Percentiles rank a stretch among this genome's conserved stretches.
Evolutionary conservation across 1,140 invertebrate genomes (phyloP).

Genomic region (Achroia grisella): DNA sequence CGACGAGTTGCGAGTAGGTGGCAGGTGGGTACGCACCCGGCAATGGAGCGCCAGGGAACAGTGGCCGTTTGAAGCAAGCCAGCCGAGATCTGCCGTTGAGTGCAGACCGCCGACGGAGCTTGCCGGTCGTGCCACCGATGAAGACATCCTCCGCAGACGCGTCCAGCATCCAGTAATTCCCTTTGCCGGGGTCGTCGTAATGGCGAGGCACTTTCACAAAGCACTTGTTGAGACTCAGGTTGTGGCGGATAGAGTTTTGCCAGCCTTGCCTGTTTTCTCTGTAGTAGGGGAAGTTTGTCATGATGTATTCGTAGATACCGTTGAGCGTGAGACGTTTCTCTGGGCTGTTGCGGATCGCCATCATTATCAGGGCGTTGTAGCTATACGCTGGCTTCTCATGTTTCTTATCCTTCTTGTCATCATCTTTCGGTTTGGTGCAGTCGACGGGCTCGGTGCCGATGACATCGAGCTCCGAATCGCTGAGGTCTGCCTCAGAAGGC

Average conservation of each 20-base stretch:
- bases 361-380: constrained; percentile 99
- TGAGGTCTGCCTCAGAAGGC: constrained; percentile 53
- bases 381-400: constrained; percentile 96
- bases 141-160: constrained; percentile 97
- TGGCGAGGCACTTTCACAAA: constrained; percentile 97
- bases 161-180: constrained; percentile 98
- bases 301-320: constrained; percentile 99
- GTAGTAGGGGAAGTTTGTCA: constrained; percentile 99
- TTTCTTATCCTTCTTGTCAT: constrained; percentile 76
- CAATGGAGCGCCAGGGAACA: constrained; percentile 72
- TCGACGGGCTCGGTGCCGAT: constrained; percentile 82
- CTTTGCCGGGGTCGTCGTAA: constrained; percentile 96
- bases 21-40: constrained; percentile 66
- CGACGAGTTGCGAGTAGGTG: constrained; percentile 56
- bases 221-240: constrained; percentile 98
- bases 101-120: constrained; percentile 90
- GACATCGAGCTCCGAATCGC: constrained; percentile 84
- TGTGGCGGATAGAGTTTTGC: constrained; percentile 99
- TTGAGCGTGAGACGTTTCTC: constrained; percentile 97
- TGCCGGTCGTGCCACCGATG: constrained; percentile 97
- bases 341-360: constrained; percentile 96
- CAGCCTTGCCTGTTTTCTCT: constrained; percentile 98
- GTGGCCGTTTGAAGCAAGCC: constrained; percentile 88
- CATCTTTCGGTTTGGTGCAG: constrained; percentile 74
- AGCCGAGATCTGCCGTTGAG: constrained; percentile 87